Evolutionary conservation across 2,797 vertebrate species (phyloP).

Genomic region (Peromyscus aztecus): DNA sequence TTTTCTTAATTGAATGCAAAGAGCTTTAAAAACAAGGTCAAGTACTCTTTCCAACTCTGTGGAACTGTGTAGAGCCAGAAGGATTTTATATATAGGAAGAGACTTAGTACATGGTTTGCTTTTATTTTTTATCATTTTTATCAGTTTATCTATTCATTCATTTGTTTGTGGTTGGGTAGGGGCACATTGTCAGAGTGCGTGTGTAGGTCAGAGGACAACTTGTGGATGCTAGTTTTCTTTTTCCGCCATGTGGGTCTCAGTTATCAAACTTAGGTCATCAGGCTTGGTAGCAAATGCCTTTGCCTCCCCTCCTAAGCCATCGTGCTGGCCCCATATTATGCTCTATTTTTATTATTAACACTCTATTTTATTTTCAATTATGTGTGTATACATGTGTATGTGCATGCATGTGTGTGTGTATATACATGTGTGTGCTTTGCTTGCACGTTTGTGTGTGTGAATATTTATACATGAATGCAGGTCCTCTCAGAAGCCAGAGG

Average conservation of each 20-base stretch:
- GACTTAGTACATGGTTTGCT: conserved; percentile 4
- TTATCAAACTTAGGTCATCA: background rate
- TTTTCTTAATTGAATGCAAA: conserved; percentile 37
- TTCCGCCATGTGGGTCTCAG: background rate
- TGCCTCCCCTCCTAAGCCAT: too few species aligned
- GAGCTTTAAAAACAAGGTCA: conserved; percentile 46
- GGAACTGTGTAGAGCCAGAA: background rate
- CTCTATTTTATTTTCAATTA: background rate
- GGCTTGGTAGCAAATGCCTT: background rate
- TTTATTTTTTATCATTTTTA: background rate
- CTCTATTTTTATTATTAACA: background rate
- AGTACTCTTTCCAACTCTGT: background rate
- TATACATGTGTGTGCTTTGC: background rate
- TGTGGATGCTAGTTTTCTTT: background rate
- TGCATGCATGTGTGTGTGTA: background rate
- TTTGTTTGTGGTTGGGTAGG: background rate
- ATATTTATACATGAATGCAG: background rate
- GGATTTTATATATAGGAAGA: conserved; percentile 9
- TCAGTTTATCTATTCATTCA: background rate
- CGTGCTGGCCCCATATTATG: background rate
- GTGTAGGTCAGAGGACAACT: background rate
- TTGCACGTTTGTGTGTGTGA: background rate
- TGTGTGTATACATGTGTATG: background rate
- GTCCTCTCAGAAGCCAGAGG: background rate
- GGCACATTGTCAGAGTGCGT: background rate